A percentile compares a stretch with the other conserved stretches of the same genome.
phyloP scores from a whole-genome alignment of 2,797 vertebrate species.

The Tenualosa thibaudeaui region DNA sequence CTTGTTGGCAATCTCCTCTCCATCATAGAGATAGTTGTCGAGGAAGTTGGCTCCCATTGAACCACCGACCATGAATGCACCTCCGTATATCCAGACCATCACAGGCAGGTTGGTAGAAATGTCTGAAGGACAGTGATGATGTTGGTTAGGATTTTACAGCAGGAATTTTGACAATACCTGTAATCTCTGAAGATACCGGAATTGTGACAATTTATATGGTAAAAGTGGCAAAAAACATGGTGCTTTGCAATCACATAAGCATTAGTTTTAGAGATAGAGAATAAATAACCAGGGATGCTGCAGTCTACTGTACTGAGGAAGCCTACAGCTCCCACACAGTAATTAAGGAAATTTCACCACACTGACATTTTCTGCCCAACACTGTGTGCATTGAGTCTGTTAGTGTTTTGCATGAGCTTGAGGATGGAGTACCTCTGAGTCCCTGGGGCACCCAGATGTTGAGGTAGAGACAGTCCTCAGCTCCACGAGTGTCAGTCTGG shows the following conservation, averaged over 20 bases:
- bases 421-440: constrained; percentile 53
- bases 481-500: constrained; percentile 71
- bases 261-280: no score
- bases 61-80: constrained; percentile 80
- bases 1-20: constrained; percentile 83
- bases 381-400: no score
- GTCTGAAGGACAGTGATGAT: constrained; percentile 46
- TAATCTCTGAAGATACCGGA: no score
- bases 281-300: constrained; percentile 55
- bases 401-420: background rate
- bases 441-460: constrained; percentile 93
- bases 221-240: no score
- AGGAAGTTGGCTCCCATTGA: constrained; percentile 83
- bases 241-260: no score
- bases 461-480: constrained; percentile 90
- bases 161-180: background rate
- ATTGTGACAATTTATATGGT: no score
- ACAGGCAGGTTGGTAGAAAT: constrained; percentile 86
- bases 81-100: constrained; percentile 91
- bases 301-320: constrained; percentile 92
- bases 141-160: background rate
- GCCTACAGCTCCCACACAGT: constrained; percentile 86
- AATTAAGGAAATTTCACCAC: constrained; percentile 86
- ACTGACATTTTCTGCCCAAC: constrained; percentile 72
- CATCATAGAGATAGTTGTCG: constrained; percentile 84